Evolutionary conservation across 1,140 invertebrate genomes (phyloP), one percentile per base, ranked within the genome.

Genomic region (Papilio machaon): DNA sequence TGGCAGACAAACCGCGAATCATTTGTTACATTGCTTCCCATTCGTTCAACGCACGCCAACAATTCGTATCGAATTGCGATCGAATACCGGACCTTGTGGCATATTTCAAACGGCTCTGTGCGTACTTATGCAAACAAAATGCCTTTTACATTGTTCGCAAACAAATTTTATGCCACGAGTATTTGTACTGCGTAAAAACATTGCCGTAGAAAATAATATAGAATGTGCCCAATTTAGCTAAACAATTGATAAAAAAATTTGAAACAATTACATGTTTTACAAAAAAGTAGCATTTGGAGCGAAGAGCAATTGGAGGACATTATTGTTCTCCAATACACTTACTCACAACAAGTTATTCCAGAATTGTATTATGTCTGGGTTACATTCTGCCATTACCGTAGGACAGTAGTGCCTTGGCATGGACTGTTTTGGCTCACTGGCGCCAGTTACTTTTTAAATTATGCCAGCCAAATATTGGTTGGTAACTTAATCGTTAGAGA

Each of bases 31-130:
- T 83, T 75, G 80, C 64, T 73, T 73, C 30, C 73, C 77, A 76
- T 82, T 77, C 81, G 75, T 83, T 47, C 46, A 74, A 81, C 80
- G 73, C 79, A 81, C 78, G 77, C 70, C 78, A 77, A 81, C 84
- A 82, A 82, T 81, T 86, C 67, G 84, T 84, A 84, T 81, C 81
- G 82, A 80, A 84, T 81, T 80, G 83, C 82, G 83, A 84, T 81
- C 81, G 81, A 84, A 83, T 85, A 82, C 83, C 82, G 81, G 75
- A 73, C 64, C 76, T 80, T 79, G 84, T 82, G 80, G 82, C 77
- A 84, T 83, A 82, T 83, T 86, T 86, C 82, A 83, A 83, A 84
- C 80, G 75, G 79, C 47, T 75, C 73, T 75, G 78, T 81, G 82
- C 78, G 82, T 82, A 73, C 77, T 84, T 30, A 46, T 78, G 47